These are phyloP conservation scores for Pyrrhura leucotis DNA, from an alignment of 2,797 vertebrate species.

Conservation along the genomic window DNA sequence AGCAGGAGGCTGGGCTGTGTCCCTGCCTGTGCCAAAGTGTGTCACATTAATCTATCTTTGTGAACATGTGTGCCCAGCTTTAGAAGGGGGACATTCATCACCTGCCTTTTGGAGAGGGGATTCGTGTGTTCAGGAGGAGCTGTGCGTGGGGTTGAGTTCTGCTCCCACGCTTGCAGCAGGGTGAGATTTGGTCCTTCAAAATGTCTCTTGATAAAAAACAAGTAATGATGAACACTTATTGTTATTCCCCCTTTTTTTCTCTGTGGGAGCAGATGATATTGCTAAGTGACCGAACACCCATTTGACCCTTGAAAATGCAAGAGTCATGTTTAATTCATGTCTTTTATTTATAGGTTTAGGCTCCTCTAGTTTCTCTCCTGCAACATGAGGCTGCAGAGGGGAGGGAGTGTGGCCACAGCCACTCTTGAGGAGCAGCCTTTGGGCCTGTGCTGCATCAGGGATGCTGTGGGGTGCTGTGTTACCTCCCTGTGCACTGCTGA, in stretches of 20 bases:
- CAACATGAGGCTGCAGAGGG: not conserved
- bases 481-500: not conserved
- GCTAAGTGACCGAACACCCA: conserved; percentile 20
- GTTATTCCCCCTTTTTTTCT: not conserved
- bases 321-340: conserved; percentile 56
- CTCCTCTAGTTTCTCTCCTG: not conserved
- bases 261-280: conserved; percentile 16
- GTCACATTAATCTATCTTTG: not conserved
- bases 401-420: not conserved
- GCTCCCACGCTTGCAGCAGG: not conserved
- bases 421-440: not conserved
- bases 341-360: conserved; percentile 45
- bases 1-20: not conserved
- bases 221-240: conserved; percentile 1
- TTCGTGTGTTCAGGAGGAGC: not conserved
- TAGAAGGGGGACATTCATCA: not conserved
- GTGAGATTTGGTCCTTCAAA: not conserved
- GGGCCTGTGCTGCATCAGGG: not conserved
- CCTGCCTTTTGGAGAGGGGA: not conserved
- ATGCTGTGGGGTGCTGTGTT: not conserved
- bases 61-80: not conserved
- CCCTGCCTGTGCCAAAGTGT: not conserved
- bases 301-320: conserved; percentile 41
- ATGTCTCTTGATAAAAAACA: not conserved
- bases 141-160: not conserved